A percentile compares a stretch with the other conserved stretches of the same genome.
Evolutionary conservation across 2,113 vertebrate species (phyloP).

Genomic region (Grammomys dolichurus): DNA sequence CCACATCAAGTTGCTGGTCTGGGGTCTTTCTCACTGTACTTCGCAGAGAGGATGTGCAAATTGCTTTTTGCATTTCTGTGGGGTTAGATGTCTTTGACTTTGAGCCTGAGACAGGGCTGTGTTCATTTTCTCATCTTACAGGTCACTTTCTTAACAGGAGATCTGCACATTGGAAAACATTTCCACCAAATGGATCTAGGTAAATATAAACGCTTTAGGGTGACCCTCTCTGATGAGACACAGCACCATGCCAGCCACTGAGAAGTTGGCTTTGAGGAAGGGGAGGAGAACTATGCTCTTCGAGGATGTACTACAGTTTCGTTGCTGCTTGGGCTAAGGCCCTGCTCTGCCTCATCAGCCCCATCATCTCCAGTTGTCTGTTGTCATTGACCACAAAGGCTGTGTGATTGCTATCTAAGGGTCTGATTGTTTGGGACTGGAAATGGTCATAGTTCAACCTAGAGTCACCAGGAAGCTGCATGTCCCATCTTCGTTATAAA

Average conservation of each 20-base stretch:
- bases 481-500: not conserved
- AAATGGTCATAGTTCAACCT: conserved; percentile 18
- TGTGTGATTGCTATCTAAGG: not conserved
- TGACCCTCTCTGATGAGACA: not conserved
- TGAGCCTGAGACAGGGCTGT: not conserved
- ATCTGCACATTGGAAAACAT: not conserved
- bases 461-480: not conserved
- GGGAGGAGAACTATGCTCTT: too few species aligned
- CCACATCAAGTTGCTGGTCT: not conserved
- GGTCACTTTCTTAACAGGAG: not conserved
- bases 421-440: not conserved
- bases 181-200: not conserved
- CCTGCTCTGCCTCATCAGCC: not conserved
- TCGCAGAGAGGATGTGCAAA: not conserved
- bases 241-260: not conserved
- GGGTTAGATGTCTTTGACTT: not conserved
- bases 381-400: not conserved
- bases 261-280: not conserved
- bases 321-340: not conserved
- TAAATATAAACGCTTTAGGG: not conserved
- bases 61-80: not conserved
- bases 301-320: not conserved
- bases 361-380: not conserved
- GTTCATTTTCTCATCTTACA: not conserved
- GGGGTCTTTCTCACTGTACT: not conserved